Base-by-base conservation (phyloP, 2,113 vertebrate genomes). In the Colius striatus region DNA sequence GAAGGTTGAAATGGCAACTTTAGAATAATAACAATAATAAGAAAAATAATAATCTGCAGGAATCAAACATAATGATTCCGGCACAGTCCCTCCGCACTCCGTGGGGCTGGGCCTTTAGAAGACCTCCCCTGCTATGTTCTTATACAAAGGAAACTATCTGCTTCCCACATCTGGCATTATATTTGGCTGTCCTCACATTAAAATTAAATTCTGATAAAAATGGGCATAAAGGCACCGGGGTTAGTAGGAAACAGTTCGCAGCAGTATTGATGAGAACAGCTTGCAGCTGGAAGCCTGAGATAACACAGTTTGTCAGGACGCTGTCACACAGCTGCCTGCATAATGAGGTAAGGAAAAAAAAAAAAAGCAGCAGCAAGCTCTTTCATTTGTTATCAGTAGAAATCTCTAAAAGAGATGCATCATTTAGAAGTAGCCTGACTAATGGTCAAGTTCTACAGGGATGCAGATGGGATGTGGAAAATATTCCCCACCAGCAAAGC, bases 251-350 rank as follows among this genome's bases (percentile, higher is more conserved):
- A 94, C 97, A 95, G 97, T 95, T 97, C 95, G 76, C 84, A 98
- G 98, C 98, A 94, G 89, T 87, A 90, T 89, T 80, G 98, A 98
- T 96, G 98, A 98, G 95, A 95, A 92, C 95, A 87, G 78, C 94
- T 96, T 97, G 96, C 97, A 98, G 98, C 98, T 98, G 98, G 97
- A 98, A 97, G 98, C 94, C 96, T 94, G 85, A 97, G 98, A 98
- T 98, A 98, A 97, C 96, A 96, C 97, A 97, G 98, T 98, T 97
- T 98, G 98, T 96, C 97, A 98, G 98, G 97, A 16, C 78, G 89
- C 96, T 97, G 96, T 98, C 98, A 97, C 96, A 96, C 95, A 97
- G 97, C 98, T 98, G 98, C 93, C 97, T 98, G 97, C 96, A 98
- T 98, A 98, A 98, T 97, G 97, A 98, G 97, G 96, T 92, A 97